Percentiles rank a stretch among this genome's conserved stretches.
Evolutionary conservation across 2,797 vertebrate species (phyloP).

Genomic region (Myripristis jacobus): DNA sequence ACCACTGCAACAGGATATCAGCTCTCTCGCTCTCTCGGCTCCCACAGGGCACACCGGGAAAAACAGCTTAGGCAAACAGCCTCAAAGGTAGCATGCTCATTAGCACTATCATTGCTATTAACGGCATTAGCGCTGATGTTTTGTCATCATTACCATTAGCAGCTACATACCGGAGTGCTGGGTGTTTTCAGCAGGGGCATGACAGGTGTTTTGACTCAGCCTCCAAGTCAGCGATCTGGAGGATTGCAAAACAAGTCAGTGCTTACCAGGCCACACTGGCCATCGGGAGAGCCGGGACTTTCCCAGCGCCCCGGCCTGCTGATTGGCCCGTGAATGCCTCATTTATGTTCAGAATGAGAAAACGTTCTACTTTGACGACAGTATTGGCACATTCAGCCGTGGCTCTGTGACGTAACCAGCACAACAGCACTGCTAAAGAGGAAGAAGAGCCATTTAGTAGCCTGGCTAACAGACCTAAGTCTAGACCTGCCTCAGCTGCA

Average conservation of each 20-base stretch:
- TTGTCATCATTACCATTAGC: conserved; percentile 77
- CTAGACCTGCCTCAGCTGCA: no score
- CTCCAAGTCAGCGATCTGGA: conserved; percentile 47
- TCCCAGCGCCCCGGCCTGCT: no score
- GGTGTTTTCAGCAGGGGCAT: conserved; percentile 53
- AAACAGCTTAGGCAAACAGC: conserved; percentile 79
- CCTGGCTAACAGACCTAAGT: no score
- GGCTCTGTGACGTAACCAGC: no score
- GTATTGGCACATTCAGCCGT: no score
- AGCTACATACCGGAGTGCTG: conserved; percentile 56
- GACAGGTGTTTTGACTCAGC: conserved; percentile 67
- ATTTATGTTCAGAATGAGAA: no score
- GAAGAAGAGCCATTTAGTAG: no score
- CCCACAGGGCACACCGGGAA: conserved; percentile 71
- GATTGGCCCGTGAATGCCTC: no score
- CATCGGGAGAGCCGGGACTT: no score
- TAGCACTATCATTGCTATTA: conserved; percentile 72
- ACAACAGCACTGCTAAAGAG: no score
- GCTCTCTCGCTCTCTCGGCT: conserved; percentile 30
- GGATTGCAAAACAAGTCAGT: conserved; percentile 20
- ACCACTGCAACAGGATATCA: conserved; percentile 69
- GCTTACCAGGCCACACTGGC: no score
- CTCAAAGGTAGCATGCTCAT: conserved; percentile 79
- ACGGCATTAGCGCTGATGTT: conserved; percentile 75
- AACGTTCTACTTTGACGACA: no score